Evolutionary conservation across 2,888 invertebrate genomes (phyloP), one percentile per base, ranked within the genome.

Genomic region (Conops quadrifasciatus): DNA sequence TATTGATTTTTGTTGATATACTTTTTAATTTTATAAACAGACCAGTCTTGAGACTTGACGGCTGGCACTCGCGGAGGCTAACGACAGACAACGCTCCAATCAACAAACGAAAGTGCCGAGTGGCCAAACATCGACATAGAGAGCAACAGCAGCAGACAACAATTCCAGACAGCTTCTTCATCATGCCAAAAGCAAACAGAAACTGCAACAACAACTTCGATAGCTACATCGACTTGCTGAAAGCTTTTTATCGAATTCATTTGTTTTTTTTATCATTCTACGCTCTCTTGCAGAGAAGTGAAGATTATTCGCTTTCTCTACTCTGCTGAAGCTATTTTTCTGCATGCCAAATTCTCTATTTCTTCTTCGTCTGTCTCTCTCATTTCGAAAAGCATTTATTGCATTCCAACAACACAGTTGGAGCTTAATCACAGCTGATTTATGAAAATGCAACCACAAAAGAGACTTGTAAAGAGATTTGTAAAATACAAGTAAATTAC

Each of bases 151-250:
- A 62, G 21, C 16, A 63, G 21, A 45, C 19, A 26, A 43, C 58
- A 56, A 43, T 58, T 11, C n/a, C 19, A 45, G 47, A 16, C 19
- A 43, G 56, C 76, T 75, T 74, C 76, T 76, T 73, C 70, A 73
- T 73, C 72, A 74, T 70, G 72, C 66, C 47, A 68, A 73, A 73
- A 70, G 72, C 74, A 75, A 75, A 73, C 74, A 73, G 70, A 75
- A 75, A 73, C 74, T 71, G 70, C 72, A 75, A 75, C 73, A 72
- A 72, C 16, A 36, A 36, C 36, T 36, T n/a, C n/a, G n/a, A n/a
- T n/a, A 60, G 51, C 36, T 30, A 30, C 53, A 64, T 45, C 47
- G 43, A 62, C n/a, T 51, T 53, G 28, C 51, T 30, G 2, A 58
- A 58, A 15, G 28, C 36, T 59, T 45, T 45, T 63, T 19, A 65